Evolutionary conservation across 2,113 vertebrate species (phyloP).

Genomic region (Dipodomys spectabilis): DNA sequence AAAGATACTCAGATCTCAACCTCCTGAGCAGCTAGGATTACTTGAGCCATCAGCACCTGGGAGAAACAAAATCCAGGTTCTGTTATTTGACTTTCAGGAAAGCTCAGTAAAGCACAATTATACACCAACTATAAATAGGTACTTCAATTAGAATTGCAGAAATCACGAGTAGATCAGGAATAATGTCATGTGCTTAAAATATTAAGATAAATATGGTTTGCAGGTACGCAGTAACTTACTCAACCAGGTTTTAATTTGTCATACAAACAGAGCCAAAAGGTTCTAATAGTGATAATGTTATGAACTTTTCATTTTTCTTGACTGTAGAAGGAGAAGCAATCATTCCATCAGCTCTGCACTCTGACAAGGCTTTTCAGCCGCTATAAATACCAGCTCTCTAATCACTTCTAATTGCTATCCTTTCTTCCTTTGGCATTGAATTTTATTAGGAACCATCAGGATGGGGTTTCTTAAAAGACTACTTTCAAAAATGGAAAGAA

Average conservation of each 20-base stretch:
- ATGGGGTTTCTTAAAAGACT: slow-evolving; percentile 58
- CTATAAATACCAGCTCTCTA: slow-evolving; percentile 67
- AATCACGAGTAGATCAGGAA: neutral
- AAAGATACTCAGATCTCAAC: too few species aligned
- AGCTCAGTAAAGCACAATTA: neutral
- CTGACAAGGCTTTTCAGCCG: slow-evolving; percentile 59
- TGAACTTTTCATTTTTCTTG: slow-evolving; percentile 7
- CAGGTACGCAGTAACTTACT: neutral
- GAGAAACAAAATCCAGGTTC: neutral
- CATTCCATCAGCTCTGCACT: slow-evolving; percentile 33
- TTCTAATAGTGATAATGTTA: neutral
- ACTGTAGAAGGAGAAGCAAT: slow-evolving; percentile 56
- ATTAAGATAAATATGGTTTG: slow-evolving; percentile 37
- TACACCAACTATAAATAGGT: neutral
- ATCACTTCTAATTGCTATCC: slow-evolving; percentile 68
- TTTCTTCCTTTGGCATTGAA: slow-evolving; percentile 52
- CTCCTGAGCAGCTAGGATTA: too few species aligned
- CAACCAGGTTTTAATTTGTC: slow-evolving; percentile 29
- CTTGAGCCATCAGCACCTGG: too few species aligned
- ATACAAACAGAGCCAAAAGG: neutral
- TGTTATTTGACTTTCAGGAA: slow-evolving; percentile 53
- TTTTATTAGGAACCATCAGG: slow-evolving; percentile 68
- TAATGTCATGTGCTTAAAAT: neutral
- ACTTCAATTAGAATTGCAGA: slow-evolving; percentile 23
- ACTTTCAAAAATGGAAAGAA: neutral